Conservation (phyloP, 2,888 invertebrate genomes). For the Tethea ocularis region DNA sequence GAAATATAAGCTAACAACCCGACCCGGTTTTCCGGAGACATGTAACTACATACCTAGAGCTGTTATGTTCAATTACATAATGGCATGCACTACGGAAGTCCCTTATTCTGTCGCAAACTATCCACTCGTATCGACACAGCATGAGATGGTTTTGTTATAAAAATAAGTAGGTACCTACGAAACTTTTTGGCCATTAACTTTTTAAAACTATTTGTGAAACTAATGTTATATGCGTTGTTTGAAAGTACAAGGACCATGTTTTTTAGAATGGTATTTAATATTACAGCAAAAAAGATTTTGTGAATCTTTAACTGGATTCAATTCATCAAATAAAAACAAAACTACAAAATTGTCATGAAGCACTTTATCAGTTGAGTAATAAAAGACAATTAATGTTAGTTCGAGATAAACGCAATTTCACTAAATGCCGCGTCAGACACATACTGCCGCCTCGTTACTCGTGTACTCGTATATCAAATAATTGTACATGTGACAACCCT, state of each 20-base stretch:
- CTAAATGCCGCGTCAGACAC: constrained; percentile 37
- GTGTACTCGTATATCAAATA: constrained; percentile 71
- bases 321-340: constrained; percentile 34
- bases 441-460: constrained; percentile 38
- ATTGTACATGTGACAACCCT: constrained; percentile 72
- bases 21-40: constrained; percentile 42
- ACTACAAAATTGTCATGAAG: constrained; percentile 40
- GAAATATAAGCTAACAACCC: constrained; percentile 12
- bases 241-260: not conserved
- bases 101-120: constrained; percentile 61
- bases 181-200: no score
- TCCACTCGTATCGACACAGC: constrained; percentile 31
- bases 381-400: constrained; percentile 65
- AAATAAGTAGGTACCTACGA: not conserved
- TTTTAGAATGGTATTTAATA: no score
- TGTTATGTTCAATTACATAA: constrained; percentile 63
- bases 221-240: not conserved
- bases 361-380: constrained; percentile 40
- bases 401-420: constrained; percentile 65
- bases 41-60: constrained; percentile 43
- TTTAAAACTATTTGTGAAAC: not conserved
- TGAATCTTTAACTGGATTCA: not conserved
- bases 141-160: not conserved
- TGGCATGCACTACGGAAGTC: constrained; percentile 64
- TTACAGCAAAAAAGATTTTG: not conserved